Evolutionary conservation across 2,113 vertebrate genomes (phyloP).

Genomic region (Lampris megalopsis): DNA sequence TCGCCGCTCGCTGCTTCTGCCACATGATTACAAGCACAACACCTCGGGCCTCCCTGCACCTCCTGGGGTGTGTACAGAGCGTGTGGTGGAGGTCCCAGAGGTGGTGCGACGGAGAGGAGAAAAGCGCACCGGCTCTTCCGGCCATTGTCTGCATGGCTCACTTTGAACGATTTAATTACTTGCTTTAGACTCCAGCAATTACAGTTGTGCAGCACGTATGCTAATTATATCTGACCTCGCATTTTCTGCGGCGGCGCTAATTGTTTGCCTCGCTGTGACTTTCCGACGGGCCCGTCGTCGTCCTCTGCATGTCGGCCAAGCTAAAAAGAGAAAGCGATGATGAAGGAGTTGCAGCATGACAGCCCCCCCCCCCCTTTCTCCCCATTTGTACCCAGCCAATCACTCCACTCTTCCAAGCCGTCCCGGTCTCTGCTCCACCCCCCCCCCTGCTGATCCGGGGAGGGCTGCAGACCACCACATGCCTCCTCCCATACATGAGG

Average conservation of each 20-base stretch:
- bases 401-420: too few species aligned
- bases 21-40: constrained; percentile 4
- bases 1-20: constrained; percentile 6
- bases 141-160: constrained; percentile 60
- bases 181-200: constrained; percentile 75
- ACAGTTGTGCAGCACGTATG: constrained; percentile 75
- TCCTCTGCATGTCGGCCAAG: constrained; percentile 56
- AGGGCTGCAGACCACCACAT: too few species aligned
- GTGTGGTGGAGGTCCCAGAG: constrained; percentile 22
- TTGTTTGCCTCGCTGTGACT: constrained; percentile 69
- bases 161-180: constrained; percentile 74
- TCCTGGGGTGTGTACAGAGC: not conserved
- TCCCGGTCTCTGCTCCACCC: too few species aligned
- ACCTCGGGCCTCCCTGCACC: constrained; percentile 2
- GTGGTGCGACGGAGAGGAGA: constrained; percentile 39
- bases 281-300: constrained; percentile 66
- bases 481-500: too few species aligned
- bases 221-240: constrained; percentile 79
- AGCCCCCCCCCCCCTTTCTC: not conserved
- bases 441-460: too few species aligned
- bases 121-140: not conserved
- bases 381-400: too few species aligned
- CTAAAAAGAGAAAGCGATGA: constrained; percentile 18
- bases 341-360: constrained; percentile 13
- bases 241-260: constrained; percentile 73